Conservation (phyloP, 1,140 invertebrate species). For the Ditylenchus dipsaci region DNA sequence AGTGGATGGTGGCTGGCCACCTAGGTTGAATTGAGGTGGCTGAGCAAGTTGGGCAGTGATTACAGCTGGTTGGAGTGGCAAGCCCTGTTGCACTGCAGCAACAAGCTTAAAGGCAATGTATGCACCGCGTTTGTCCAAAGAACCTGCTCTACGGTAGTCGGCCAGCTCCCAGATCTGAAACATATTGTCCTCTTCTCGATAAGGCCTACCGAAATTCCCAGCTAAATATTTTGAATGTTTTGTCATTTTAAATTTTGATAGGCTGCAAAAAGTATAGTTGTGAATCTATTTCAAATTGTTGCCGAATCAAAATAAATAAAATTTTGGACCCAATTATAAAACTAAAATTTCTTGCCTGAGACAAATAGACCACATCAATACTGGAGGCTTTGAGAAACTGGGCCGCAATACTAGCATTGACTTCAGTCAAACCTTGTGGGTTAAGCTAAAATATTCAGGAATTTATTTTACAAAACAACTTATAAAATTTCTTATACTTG, state of each 20-base stretch:
- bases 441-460: slow-evolving; percentile 1
- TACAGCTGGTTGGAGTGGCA: background rate
- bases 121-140: slow-evolving; percentile 15
- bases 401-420: background rate
- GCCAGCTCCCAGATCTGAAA: slow-evolving; percentile 30
- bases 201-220: too few relatives aligned
- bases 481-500: background rate
- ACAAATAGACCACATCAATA: background rate
- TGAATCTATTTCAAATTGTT: too few relatives aligned
- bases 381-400: slow-evolving; percentile 1
- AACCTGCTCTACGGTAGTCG: slow-evolving; percentile 11
- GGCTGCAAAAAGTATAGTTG: too few relatives aligned
- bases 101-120: slow-evolving; percentile 29
- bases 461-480: background rate
- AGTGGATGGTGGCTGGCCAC: background rate
- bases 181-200: too few relatives aligned
- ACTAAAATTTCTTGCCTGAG: slow-evolving; percentile 1
- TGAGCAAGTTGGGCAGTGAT: background rate
- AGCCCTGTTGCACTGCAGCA: slow-evolving; percentile 17
- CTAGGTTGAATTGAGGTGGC: background rate
- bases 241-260: too few relatives aligned
- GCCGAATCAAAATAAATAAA: too few relatives aligned
- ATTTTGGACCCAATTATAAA: background rate
- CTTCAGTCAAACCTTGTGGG: background rate
- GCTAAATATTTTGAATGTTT: background rate